Percentiles rank a stretch among this genome's conserved stretches.
Evolutionary conservation across 2,888 invertebrate genomes (phyloP).

Genomic region (Caenorhabditis panamensis): DNA sequence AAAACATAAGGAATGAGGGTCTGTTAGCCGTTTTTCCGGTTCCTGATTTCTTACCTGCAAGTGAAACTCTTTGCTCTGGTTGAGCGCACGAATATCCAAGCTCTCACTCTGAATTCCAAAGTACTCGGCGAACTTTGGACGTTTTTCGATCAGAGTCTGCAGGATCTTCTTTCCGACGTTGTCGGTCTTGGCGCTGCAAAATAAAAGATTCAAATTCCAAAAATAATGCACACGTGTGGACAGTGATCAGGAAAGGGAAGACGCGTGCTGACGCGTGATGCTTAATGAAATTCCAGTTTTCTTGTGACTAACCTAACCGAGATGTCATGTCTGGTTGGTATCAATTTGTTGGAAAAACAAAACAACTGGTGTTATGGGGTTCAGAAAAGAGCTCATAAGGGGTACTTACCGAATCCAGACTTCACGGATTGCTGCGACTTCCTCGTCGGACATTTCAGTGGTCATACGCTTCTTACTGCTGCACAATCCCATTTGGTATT

Average conservation of each 20-base stretch:
- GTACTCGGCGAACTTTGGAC: constrained; percentile 78
- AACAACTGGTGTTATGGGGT: neutral
- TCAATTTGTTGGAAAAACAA: constrained; percentile 6
- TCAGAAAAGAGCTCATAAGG: neutral
- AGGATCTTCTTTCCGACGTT: constrained; percentile 76
- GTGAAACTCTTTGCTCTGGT: constrained; percentile 75
- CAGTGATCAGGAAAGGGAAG: constrained; percentile 16
- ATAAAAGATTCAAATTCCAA: constrained; percentile 5
- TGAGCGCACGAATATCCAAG: constrained; percentile 69
- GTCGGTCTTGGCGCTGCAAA: constrained; percentile 75
- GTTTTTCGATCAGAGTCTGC: constrained; percentile 73
- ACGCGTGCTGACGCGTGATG: constrained; percentile 33
- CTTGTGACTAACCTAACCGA: constrained; percentile 39
- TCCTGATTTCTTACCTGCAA: constrained; percentile 63
- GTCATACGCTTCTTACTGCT: constrained; percentile 63
- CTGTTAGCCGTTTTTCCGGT: neutral
- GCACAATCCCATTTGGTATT: constrained; percentile 57
- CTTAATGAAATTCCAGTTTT: constrained; percentile 46
- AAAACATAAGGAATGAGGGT: neutral
- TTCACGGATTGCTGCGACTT: constrained; percentile 73
- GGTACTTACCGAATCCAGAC: constrained; percentile 71
- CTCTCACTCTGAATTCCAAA: constrained; percentile 75
- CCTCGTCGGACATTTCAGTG: constrained; percentile 73
- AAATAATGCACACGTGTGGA: constrained; percentile 32
- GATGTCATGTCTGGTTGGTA: constrained; percentile 36